Percentiles rank a stretch among this genome's conserved stretches.
Evolutionary conservation across 2,888 invertebrate species (phyloP).

Genomic region (Kuschelorhynchus macadamiae): DNA sequence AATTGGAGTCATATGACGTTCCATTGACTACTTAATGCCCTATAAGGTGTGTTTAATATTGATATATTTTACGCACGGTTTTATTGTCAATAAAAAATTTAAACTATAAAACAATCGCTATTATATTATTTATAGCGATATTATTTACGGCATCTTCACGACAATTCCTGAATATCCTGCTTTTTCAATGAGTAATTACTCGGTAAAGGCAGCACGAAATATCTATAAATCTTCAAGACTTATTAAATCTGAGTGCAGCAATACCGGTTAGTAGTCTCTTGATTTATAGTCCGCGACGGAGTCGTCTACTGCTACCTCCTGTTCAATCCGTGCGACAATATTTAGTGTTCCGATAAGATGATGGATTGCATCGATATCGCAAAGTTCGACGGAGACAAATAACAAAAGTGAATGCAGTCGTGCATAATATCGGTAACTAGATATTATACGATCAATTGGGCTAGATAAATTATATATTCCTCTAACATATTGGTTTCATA

Average conservation of each 20-base stretch:
- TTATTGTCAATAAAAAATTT: no score
- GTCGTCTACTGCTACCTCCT: constrained; percentile 28
- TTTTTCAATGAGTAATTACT: constrained; percentile 30
- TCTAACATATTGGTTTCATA: no score
- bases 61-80: no score
- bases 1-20: no score
- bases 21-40: no score
- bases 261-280: constrained; percentile 43
- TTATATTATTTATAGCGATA: not conserved
- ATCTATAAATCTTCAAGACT: constrained; percentile 37
- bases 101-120: no score
- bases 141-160: not conserved
- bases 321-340: constrained; percentile 30
- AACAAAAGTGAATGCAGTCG: not conserved
- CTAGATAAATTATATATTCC: no score
- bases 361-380: constrained; percentile 19
- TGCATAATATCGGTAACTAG: not conserved
- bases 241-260: constrained; percentile 44
- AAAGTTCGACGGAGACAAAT: constrained; percentile 34
- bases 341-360: constrained; percentile 33
- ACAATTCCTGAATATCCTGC: not conserved
- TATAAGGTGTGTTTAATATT: no score
- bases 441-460: not conserved
- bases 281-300: constrained; percentile 38
- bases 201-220: constrained; percentile 37